Conservation (phyloP, 2,797 vertebrate species). For the Microctenopoma stevenorrisi region DNA sequence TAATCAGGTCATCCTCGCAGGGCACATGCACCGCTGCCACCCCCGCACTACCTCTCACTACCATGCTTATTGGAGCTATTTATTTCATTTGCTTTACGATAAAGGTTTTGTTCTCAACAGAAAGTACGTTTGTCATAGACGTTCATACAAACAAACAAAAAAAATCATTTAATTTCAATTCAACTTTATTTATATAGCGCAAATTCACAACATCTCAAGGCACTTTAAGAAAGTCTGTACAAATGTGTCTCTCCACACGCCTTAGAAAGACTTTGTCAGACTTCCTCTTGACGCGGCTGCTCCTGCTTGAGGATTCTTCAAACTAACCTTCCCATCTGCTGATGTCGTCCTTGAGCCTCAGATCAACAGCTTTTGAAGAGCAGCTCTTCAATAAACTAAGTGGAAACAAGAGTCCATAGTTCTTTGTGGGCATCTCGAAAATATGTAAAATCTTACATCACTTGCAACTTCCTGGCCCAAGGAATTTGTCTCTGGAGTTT, state of each 20-base stretch:
- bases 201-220: too few species aligned
- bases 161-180: too few species aligned
- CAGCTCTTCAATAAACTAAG: background rate
- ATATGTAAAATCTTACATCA: background rate
- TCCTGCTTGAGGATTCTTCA: background rate
- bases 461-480: conserved; percentile 8
- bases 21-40: too few species aligned
- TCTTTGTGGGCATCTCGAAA: conserved; percentile 7
- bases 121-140: too few species aligned
- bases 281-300: background rate
- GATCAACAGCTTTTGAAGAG: background rate
- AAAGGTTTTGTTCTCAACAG: too few species aligned
- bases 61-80: too few species aligned
- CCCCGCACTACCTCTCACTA: too few species aligned
- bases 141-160: too few species aligned
- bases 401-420: background rate
- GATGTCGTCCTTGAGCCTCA: conserved; percentile 1
- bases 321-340: background rate
- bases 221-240: too few species aligned
- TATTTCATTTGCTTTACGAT: too few species aligned
- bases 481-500: conserved; percentile 13
- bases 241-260: background rate
- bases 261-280: background rate
- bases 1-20: too few species aligned
- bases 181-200: too few species aligned